phyloP scores from a whole-genome alignment of 2,113 vertebrate genomes.

The Prunella himalayana region DNA sequence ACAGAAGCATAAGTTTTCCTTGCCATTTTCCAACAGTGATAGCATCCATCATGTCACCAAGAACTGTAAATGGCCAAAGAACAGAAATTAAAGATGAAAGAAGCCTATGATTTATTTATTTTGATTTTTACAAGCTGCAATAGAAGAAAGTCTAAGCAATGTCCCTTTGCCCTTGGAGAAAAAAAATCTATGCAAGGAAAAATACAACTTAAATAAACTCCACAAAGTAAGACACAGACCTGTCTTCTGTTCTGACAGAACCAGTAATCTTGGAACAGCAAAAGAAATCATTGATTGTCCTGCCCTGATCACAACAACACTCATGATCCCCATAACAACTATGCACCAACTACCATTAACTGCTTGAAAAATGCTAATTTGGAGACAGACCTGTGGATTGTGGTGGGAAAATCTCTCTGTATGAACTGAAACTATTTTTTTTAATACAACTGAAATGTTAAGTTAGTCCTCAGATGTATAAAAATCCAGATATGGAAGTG shows the following conservation, averaged over 20 bases:
- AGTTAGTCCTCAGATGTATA: neutral
- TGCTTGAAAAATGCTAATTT: neutral
- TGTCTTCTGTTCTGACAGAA: neutral
- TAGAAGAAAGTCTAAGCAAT: neutral
- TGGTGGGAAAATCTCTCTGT: neutral
- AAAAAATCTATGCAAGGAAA: neutral
- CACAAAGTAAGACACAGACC: neutral
- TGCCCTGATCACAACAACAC: neutral
- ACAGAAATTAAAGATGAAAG: conserved; percentile 32
- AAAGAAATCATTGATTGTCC: neutral
- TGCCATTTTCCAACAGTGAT: neutral
- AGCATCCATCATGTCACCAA: neutral
- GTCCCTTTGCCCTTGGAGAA: neutral
- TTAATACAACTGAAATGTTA: neutral
- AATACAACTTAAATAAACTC: neutral
- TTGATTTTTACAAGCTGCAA: neutral
- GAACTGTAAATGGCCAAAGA: neutral
- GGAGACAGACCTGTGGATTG: neutral
- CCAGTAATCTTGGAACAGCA: neutral
- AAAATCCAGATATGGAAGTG: neutral
- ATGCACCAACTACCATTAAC: neutral
- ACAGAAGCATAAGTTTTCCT: neutral
- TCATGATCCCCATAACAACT: neutral
- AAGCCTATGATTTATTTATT: conserved; percentile 29
- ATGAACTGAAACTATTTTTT: neutral